phyloP scores from a whole-genome alignment of 2,888 invertebrate species.

The Ornithoptera alexandrae region DNA sequence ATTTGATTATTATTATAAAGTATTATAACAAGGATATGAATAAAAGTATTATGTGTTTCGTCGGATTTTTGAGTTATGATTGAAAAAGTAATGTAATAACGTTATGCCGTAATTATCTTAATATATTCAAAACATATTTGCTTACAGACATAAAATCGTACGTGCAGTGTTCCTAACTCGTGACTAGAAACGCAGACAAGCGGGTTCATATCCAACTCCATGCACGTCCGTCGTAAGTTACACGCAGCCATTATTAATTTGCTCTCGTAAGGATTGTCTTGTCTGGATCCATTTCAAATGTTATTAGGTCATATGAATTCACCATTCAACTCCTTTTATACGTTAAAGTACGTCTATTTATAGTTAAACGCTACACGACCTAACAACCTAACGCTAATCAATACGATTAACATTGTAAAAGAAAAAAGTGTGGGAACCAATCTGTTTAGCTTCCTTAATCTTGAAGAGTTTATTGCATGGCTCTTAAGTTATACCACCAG shows the following conservation, averaged over 20 bases:
- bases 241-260: constrained; percentile 45
- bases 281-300: constrained; percentile 22
- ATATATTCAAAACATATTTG: constrained; percentile 31
- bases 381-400: too few species aligned
- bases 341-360: neutral
- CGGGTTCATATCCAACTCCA: constrained; percentile 47
- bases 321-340: constrained; percentile 4
- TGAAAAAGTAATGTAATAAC: neutral
- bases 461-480: too few species aligned
- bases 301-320: constrained; percentile 28
- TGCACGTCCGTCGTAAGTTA: constrained; percentile 56
- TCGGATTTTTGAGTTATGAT: too few species aligned
- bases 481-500: too few species aligned
- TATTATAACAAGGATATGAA: too few species aligned
- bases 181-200: constrained; percentile 54
- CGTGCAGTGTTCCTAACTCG: constrained; percentile 58
- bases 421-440: neutral
- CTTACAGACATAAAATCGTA: constrained; percentile 44
- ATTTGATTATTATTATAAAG: neutral
- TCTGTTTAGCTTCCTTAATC: too few species aligned
- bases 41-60: too few species aligned
- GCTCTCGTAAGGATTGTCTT: constrained; percentile 39
- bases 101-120: constrained; percentile 15
- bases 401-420: neutral
- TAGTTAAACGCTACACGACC: neutral